Evolutionary conservation across 1,140 invertebrate genomes (phyloP).

Genomic region (Monomorium pharaonis): DNA sequence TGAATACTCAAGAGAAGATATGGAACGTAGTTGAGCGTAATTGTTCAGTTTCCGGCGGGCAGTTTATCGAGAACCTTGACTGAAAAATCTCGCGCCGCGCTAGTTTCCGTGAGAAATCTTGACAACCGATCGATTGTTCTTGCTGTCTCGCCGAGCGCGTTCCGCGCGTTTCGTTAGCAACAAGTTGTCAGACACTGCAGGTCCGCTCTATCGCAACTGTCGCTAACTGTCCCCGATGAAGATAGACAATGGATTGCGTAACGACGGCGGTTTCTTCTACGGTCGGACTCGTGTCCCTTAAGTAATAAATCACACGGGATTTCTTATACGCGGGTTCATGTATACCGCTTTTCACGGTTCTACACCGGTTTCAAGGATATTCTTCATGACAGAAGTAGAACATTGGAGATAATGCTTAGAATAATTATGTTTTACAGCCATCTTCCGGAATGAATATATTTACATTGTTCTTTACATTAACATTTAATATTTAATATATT

Average conservation of each 20-base stretch:
- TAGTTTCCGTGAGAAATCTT: conserved; percentile 62
- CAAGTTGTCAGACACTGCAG: conserved; percentile 60
- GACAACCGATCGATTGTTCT: conserved; percentile 65
- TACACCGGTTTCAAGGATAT: background rate
- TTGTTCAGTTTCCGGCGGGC: background rate
- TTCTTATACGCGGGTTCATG: background rate
- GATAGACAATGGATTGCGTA: conserved; percentile 34
- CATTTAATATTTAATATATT: background rate
- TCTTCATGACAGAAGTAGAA: background rate
- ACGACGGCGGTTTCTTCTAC: conserved; percentile 15
- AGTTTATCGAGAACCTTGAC: conserved; percentile 9
- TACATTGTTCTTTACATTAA: background rate
- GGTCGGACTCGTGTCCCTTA: background rate
- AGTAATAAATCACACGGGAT: background rate
- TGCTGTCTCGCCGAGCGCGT: conserved; percentile 36
- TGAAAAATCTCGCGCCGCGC: conserved; percentile 51
- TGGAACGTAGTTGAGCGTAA: background rate
- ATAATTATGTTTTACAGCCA: background rate
- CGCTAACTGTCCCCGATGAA: conserved; percentile 29
- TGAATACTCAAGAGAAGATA: background rate
- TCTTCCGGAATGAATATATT: background rate
- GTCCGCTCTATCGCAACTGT: conserved; percentile 15
- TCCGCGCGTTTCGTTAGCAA: conserved; percentile 66
- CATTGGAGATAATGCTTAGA: background rate
- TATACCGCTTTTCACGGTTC: background rate